phyloP scores from a whole-genome alignment of 2,797 vertebrate genomes.

The Sternotherus odoratus region DNA sequence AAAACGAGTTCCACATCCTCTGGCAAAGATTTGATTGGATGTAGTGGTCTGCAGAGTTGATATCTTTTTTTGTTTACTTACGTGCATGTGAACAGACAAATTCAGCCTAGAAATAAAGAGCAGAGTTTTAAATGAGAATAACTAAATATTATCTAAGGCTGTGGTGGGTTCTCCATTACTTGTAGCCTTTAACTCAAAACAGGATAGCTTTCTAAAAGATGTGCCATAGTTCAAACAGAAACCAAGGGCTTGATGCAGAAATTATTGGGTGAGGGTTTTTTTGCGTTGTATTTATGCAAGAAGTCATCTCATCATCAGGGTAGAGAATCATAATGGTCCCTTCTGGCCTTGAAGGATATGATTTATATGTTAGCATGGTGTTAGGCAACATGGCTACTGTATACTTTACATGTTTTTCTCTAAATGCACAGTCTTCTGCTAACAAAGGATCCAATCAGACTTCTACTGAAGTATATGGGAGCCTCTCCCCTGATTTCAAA shows the following conservation, averaged over 20 bases:
- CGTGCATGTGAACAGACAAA: neutral
- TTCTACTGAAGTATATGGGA: neutral
- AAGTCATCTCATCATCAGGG: neutral
- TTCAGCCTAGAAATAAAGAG: neutral
- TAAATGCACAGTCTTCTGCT: neutral
- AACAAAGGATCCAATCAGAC: neutral
- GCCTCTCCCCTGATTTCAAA: neutral
- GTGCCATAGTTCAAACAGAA: neutral
- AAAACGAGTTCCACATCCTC: too few relatives aligned
- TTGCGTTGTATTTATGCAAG: neutral
- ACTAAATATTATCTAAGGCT: neutral
- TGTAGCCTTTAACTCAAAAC: neutral
- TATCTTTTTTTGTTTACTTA: neutral
- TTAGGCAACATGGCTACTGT: neutral
- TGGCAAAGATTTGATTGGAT: neutral
- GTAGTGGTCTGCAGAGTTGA: neutral
- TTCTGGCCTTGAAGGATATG: too few relatives aligned
- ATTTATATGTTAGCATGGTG: neutral
- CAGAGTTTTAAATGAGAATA: accelerated
- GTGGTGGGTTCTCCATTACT: accelerated
- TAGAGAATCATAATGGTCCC: neutral
- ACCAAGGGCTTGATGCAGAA: neutral
- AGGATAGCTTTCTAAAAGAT: neutral
- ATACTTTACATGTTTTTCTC: neutral
- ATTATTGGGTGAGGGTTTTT: neutral